Evolutionary conservation across 2,888 invertebrate genomes (phyloP).

Genomic region (Allophyes oxyacanthae): DNA sequence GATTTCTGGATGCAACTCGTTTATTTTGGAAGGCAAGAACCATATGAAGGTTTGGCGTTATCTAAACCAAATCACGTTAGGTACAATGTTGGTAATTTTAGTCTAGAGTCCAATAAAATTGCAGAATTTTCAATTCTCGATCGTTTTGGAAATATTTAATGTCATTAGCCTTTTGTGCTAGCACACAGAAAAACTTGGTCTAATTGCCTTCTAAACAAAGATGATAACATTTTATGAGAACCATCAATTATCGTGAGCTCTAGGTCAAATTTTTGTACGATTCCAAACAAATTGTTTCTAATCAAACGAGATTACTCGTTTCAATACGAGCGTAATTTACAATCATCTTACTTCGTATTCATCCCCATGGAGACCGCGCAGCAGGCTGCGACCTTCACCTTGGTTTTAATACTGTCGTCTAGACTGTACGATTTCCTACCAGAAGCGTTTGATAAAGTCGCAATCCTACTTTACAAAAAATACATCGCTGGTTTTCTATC

Average conservation of each 20-base stretch:
- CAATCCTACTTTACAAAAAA: constrained; percentile 16
- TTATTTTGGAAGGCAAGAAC: background rate
- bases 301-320: constrained; percentile 48
- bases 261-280: constrained; percentile 48
- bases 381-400: constrained; percentile 75
- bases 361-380: constrained; percentile 71
- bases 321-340: constrained; percentile 70
- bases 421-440: constrained; percentile 54
- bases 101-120: background rate
- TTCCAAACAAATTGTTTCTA: constrained; percentile 42
- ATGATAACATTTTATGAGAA: background rate
- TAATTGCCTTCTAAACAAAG: background rate
- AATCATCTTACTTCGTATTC: constrained; percentile 61
- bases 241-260: constrained; percentile 22
- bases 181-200: constrained; percentile 1
- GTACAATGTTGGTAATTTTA: no score
- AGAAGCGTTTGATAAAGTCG: constrained; percentile 55
- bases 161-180: background rate
- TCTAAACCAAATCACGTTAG: no score
- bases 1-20: constrained; percentile 31
- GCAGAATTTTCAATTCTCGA: background rate
- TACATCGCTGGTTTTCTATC: constrained; percentile 49
- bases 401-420: constrained; percentile 71
- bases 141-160: background rate
- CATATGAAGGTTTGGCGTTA: no score